These are phyloP conservation scores for Synaphobranchus kaupii DNA, from an alignment of 2,797 vertebrate genomes.

Conservation along the genomic window DNA sequence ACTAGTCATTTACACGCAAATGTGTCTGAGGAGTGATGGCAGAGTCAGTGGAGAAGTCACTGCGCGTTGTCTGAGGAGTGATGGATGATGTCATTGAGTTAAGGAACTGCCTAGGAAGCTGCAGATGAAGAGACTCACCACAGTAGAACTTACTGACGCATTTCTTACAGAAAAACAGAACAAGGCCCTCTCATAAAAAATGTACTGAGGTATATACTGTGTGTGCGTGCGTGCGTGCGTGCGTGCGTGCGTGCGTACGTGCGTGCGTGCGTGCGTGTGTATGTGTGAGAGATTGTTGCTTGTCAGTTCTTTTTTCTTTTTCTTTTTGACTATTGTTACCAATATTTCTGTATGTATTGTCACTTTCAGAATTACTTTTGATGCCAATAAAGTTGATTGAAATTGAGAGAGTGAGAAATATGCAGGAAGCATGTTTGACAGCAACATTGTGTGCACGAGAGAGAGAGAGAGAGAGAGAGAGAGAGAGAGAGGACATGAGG, in stretches of 20 bases:
- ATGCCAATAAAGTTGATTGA: no score
- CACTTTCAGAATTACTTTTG: no score
- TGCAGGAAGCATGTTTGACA: no score
- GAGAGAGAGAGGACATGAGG: no score
- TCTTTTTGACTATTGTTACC: no score
- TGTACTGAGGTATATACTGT: background rate
- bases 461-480: no score
- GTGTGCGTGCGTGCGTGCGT: background rate
- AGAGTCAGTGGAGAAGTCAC: background rate
- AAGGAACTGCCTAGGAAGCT: background rate
- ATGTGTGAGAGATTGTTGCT: background rate
- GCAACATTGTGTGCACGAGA: no score
- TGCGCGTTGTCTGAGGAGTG: background rate
- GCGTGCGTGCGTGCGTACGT: background rate
- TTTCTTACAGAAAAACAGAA: background rate
- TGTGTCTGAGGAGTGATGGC: background rate
- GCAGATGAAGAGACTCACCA: background rate
- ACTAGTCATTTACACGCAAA: background rate
- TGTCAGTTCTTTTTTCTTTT: no score
- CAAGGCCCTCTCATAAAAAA: background rate
- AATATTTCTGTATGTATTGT: no score
- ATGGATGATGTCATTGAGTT: constrained; percentile 8
- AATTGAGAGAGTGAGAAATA: no score
- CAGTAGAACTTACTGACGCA: background rate
- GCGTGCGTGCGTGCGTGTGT: no score